phyloP scores from a whole-genome alignment of 2,797 vertebrate genomes.

The Anas bahamensis region DNA sequence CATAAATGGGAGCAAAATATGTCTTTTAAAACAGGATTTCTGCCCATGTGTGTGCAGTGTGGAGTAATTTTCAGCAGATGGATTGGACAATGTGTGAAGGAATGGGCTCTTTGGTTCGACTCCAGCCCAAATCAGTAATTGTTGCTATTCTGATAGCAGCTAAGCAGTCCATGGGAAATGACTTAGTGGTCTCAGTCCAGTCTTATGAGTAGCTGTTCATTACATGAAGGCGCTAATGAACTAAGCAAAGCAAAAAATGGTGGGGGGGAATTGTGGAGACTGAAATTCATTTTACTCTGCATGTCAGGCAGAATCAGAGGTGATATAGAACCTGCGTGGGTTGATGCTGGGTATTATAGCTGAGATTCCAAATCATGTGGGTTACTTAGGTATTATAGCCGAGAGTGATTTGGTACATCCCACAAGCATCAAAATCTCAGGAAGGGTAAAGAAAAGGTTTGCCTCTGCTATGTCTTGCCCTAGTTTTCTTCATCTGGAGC shows the following conservation, averaged over 20 bases:
- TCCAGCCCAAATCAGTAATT: neutral
- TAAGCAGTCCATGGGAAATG: neutral
- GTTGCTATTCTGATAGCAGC: neutral
- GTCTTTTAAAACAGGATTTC: neutral
- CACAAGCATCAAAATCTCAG: neutral
- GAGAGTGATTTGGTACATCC: neutral
- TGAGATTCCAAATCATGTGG: neutral
- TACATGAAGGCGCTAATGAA: neutral
- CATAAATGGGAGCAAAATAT: neutral
- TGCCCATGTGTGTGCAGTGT: neutral
- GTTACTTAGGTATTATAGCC: neutral
- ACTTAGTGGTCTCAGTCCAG: neutral
- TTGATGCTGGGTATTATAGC: neutral
- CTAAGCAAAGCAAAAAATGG: neutral
- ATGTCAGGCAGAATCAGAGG: neutral
- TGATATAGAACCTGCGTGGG: neutral
- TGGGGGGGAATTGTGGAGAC: neutral
- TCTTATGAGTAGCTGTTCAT: neutral
- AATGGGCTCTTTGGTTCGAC: conserved; percentile 20
- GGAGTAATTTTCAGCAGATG: conserved; percentile 14
- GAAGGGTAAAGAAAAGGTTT: neutral
- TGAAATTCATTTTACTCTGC: neutral
- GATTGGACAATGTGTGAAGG: neutral
- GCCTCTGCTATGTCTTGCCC: neutral
- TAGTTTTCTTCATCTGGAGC: neutral